Conservation (phyloP, 2,113 vertebrate species). For the Cyanoliseus patagonus region DNA sequence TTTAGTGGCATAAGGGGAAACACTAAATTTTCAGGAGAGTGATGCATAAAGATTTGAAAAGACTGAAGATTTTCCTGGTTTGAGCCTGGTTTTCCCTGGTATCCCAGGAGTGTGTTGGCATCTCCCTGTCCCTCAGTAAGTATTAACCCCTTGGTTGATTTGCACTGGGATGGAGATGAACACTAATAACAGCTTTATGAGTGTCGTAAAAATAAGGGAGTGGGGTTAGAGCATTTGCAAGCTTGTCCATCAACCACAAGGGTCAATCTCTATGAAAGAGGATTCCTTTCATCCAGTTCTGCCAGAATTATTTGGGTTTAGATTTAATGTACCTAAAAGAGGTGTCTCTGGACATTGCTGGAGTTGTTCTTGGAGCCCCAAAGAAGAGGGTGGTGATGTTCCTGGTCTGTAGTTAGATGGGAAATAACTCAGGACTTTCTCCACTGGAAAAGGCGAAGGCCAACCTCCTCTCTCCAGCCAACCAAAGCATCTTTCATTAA, state of each 20-base stretch:
- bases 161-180: background rate
- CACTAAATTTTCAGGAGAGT: background rate
- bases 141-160: background rate
- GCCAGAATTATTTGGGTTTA: background rate
- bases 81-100: background rate
- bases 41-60: background rate
- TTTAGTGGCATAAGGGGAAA: background rate
- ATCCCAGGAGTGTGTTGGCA: background rate
- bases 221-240: background rate
- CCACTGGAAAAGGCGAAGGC: background rate
- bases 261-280: background rate
- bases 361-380: background rate
- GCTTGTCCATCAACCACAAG: fast-evolving
- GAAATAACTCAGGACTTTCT: background rate
- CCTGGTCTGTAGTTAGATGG: background rate
- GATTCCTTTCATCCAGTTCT: background rate
- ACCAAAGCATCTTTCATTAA: background rate
- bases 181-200: background rate
- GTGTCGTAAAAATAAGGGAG: background rate
- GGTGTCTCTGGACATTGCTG: background rate
- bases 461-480: fast-evolving
- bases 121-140: background rate
- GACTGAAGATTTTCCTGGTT: background rate
- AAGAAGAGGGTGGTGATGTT: background rate
- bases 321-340: background rate